Percentiles rank a stretch among this genome's conserved stretches.
These are phyloP conservation scores for Lagocephalus sceleratus DNA, from an alignment of 2,797 vertebrate genomes.

Conservation along the genomic window DNA sequence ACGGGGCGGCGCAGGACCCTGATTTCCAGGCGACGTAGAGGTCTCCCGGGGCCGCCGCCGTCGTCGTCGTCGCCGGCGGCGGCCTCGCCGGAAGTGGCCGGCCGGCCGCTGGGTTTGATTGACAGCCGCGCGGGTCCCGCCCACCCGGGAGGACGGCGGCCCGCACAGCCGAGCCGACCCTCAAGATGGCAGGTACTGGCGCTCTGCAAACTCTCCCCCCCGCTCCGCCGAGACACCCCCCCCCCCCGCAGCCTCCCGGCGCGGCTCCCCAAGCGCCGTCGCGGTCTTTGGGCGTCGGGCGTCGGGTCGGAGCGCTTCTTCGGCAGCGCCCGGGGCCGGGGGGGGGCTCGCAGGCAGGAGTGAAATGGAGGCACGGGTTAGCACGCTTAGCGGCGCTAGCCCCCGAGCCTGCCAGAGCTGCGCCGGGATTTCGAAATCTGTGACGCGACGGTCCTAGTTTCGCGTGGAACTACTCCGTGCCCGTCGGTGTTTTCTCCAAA, in stretches of 20 bases:
- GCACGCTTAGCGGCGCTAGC: constrained; percentile 62
- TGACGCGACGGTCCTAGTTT: not conserved
- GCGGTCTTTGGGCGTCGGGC: accelerated
- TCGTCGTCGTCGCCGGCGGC: no score
- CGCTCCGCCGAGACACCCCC: no score
- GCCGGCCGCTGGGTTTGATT: constrained; percentile 62
- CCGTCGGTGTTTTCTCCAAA: accelerated
- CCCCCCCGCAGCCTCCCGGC: no score
- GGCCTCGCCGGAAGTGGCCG: constrained; percentile 76
- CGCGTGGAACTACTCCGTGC: not conserved
- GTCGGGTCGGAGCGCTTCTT: no score
- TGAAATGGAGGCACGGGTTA: constrained; percentile 51
- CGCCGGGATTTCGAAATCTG: constrained; percentile 32
- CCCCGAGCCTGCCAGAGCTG: constrained; percentile 50
- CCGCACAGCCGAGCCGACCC: constrained; percentile 73
- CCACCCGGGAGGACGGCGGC: constrained; percentile 74
- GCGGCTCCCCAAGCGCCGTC: accelerated
- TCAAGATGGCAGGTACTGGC: constrained; percentile 93
- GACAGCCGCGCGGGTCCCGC: constrained; percentile 77
- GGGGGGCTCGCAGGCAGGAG: no score
- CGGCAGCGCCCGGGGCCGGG: no score
- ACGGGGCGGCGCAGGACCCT: no score
- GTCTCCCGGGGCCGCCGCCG: no score
- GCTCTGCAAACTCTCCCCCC: no score
- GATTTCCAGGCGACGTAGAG: no score